Conservation (phyloP, 2,888 invertebrate species). For the Agonopterix subpropinquella region DNA sequence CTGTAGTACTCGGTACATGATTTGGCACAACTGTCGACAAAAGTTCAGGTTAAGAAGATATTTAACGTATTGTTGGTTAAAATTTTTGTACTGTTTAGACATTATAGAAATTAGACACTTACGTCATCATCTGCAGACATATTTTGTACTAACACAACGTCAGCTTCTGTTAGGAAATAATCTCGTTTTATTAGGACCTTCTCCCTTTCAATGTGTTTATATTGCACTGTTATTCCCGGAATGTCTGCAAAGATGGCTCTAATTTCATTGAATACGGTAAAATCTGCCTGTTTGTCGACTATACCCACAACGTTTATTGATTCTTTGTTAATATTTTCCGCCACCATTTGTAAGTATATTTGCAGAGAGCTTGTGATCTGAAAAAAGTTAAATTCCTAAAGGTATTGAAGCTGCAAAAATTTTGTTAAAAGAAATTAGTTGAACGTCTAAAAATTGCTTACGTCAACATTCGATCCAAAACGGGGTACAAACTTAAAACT, state of each 20-base stretch:
- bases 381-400: not conserved
- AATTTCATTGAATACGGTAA: slow-evolving; percentile 12
- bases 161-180: slow-evolving; percentile 9
- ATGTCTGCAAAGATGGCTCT: slow-evolving; percentile 12
- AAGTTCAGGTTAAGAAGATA: not conserved
- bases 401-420: not conserved
- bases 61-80: no score
- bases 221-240: slow-evolving; percentile 13
- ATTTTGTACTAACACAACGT: slow-evolving; percentile 21
- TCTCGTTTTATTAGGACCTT: slow-evolving; percentile 10
- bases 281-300: slow-evolving; percentile 9
- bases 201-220: slow-evolving; percentile 10
- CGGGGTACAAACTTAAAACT: slow-evolving; percentile 29
- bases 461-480: slow-evolving; percentile 18
- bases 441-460: slow-evolving; percentile 18
- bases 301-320: slow-evolving; percentile 22
- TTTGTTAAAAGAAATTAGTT: not conserved
- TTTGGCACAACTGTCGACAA: slow-evolving; percentile 23
- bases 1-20: slow-evolving; percentile 17
- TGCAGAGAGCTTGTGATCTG: slow-evolving; percentile 21
- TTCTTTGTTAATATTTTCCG: slow-evolving; percentile 27
- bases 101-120: slow-evolving; percentile 14
- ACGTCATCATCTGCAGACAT: slow-evolving; percentile 24
- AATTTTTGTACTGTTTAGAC: no score
- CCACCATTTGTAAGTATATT: slow-evolving; percentile 27